Evolutionary conservation across 2,797 vertebrate genomes (phyloP), one percentile per base, ranked within the genome.

Genomic region (Sebastes steindachneri): DNA sequence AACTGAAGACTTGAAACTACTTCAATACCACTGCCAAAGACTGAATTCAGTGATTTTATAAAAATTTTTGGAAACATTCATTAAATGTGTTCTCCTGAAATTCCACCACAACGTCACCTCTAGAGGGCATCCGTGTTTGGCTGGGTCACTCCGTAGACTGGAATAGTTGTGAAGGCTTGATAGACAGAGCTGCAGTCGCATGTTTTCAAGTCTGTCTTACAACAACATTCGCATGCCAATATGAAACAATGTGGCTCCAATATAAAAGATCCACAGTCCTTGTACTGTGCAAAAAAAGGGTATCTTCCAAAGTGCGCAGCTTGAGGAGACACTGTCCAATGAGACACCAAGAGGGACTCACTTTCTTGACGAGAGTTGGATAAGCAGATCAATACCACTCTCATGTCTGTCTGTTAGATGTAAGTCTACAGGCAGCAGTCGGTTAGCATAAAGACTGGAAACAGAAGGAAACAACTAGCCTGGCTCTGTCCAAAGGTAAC

Each of bases 1-100:
- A 89, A 80, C 89, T 75, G 55, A 8, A 15, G 54, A 29, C 17
- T 79, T 37, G n/a, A 55, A 29, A 67, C 51, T 28, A 29, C 57
- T 66, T 60, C 37, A 63, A 10, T 25, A 7, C 37, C 23, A 10
- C 19, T n/a, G 62, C 29, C 28, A 53, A 63, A 58, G 37, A 28
- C 35, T 35, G 33, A 51, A 73, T 58, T 60, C 25, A 53, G 5
- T 65, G 9, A 33, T 57, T 33, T 53, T 62, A 19, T 29, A n/a
- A 51, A 23, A 14, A 17, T 6, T 60, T 62, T 25, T 37, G 35
- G 2, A 75, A 67, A 57, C 29, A 29, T 53, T 73, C 8, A 55
- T 28, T 23, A 15, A 45, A 35, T 48, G 21, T 14, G 12, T 66
- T 63, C 9, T 9, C 4, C 6, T 31, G 14, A 48, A 41, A 54